Evolutionary conservation across 2,797 vertebrate species (phyloP).

Genomic region (Lithobates pipiens): DNA sequence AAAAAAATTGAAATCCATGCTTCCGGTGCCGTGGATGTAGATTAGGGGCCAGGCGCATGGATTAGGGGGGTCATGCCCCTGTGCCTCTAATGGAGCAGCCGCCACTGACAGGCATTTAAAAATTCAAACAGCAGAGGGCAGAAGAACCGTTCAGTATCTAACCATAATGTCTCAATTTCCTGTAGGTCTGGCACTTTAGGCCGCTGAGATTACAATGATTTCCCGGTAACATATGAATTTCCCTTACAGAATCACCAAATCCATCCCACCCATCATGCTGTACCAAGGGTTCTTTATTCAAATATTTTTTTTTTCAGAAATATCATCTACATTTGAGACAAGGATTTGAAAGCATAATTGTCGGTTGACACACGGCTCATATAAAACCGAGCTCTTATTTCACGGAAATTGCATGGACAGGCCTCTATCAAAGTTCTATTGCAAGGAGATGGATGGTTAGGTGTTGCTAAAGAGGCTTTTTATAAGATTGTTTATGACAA

Average conservation of each 20-base stretch:
- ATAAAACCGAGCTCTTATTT: background rate
- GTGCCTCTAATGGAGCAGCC: too few species aligned
- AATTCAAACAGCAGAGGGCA: too few species aligned
- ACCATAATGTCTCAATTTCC: too few species aligned
- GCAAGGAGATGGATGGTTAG: background rate
- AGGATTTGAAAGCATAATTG: background rate
- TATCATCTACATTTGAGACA: background rate
- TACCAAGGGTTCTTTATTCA: background rate
- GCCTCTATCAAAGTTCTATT: background rate
- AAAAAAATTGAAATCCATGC: too few species aligned
- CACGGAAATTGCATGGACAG: background rate
- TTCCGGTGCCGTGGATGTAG: too few species aligned
- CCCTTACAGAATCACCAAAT: background rate
- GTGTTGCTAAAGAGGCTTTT: constrained; percentile 10
- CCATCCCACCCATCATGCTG: background rate
- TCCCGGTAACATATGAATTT: background rate
- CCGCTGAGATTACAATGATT: too few species aligned
- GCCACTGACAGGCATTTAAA: too few species aligned
- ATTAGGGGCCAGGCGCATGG: too few species aligned
- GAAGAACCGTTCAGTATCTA: too few species aligned
- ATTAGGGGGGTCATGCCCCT: too few species aligned
- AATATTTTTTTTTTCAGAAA: background rate
- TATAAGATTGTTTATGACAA: constrained; percentile 13
- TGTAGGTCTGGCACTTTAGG: too few species aligned
- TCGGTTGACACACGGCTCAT: background rate